Base-by-base conservation (phyloP, 2,113 vertebrate species). In the Microcebus tavaratra region DNA sequence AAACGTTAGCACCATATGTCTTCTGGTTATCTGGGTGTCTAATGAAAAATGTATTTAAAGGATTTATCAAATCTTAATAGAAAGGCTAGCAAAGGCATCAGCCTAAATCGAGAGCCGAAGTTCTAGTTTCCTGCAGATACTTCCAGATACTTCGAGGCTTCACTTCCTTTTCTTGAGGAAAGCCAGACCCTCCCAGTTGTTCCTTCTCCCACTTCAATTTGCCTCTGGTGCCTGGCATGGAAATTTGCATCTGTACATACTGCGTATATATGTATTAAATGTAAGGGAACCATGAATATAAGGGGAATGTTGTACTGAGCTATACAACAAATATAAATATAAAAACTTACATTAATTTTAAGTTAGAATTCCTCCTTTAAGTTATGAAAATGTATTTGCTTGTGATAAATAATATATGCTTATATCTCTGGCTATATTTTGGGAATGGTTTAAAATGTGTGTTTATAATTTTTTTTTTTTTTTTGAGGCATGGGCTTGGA, bases 1-100 rank as follows among this genome's bases (percentile, higher is more conserved):
- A 95, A 95, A 96, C 88, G 97, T 98, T 97, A 98, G 36, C 90
- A 97, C 95, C 98, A 97, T 98, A 98, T 98, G 98, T 98, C 97
- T 98, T 94, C 93, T 96, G 97, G 91, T 98, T 98, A 98, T 98
- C 97, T 98, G 94, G 97, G 72, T 97, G 91, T 96, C 92, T 96
- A 98, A 98, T 23, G 48, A 76, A 98, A 98, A 98, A 98, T 95
- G 88, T 96, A 97, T 91, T 98, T 98, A 97, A 98, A 98, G 75
- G 80, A 97, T 98, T 98, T 94, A 93, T 97, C 84, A 96, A 78
- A 95, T 76, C 55, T 45, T 86, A 93, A 89, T 65, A 88, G 70
- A 61, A 95, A 84, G 93, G 45, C 90, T 48, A 83, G 96, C 95
- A 97, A 55, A 39, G 13, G 65, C 91, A 80, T 84, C 36, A 27